Base-by-base conservation (phyloP, 2,888 invertebrate genomes). In the Branchipolynoe longqiensis region DNA sequence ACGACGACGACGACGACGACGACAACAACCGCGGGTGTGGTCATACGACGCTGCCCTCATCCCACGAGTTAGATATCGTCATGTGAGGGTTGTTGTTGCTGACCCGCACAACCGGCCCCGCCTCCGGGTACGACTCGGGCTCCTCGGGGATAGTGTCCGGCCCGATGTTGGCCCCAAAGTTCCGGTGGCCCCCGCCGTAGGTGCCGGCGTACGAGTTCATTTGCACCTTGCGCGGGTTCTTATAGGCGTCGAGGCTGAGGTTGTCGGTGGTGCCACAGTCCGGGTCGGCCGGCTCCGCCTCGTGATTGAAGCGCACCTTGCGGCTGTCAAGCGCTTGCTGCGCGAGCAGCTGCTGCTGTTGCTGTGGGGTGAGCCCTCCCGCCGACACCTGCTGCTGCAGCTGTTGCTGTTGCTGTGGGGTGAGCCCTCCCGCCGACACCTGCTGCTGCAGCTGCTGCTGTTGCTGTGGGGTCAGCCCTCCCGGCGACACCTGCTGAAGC, bases 91-190 rank as follows among this genome's bases (percentile, higher is more conserved):
- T 62, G 14, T 31, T 31, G n/a, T n/a, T n/a, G n/a, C n/a, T n/a
- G n/a, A n/a, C n/a, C n/a, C n/a, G n/a, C n/a, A n/a, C n/a, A n/a
- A n/a, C n/a, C n/a, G n/a, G n/a, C 6, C 38, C 40, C 31, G 62
- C 3, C 54, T 84, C 84, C 31, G 41, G 69, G 38, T 62, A 48
- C 25, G 22, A 12, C 62, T 84, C 84, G 3, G 84, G 84, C 56
- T 84, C 84, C 69, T 84, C 84, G 40, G 84, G 84, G 33, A 84
- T 84, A n/a, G 84, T 84, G 84, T 84, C 84, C 33, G 64, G 69
- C 31, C 84, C 69, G 8, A 84, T 48, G 25, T 40, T 40, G 40
- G 64, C 73, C 31, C 84, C 84, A 69, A n/a, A 84, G 84, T 64
- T 84, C 84, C 84, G 41, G 36, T 82, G 58, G 58, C 58, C 58